These are phyloP conservation scores for Metacarcinus magister DNA, from an alignment of 2,888 invertebrate genomes.

Conservation along the genomic window DNA sequence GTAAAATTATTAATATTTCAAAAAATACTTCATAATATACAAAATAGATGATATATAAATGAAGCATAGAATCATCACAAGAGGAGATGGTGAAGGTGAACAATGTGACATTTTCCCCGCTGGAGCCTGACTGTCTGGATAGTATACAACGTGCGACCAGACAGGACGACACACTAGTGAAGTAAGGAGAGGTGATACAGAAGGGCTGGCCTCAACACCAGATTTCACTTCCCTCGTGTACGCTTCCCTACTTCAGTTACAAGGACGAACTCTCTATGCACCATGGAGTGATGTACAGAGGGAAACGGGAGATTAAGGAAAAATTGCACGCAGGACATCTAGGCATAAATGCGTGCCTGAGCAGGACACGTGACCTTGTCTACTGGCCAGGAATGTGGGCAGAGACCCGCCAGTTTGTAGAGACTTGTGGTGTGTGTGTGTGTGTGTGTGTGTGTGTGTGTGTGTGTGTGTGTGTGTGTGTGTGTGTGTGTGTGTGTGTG, in stretches of 20 bases:
- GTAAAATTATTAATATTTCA: too few relatives aligned
- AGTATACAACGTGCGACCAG: neutral
- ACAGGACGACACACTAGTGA: neutral
- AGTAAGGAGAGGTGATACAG: neutral
- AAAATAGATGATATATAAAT: too few relatives aligned
- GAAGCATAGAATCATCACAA: neutral
- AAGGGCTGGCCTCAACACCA: conserved; percentile 29
- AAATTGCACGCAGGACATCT: conserved; percentile 52
- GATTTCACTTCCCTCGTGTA: neutral
- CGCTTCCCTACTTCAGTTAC: neutral
- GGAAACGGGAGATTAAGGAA: conserved; percentile 30
- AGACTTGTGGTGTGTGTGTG: conserved; percentile 34
- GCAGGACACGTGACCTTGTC: neutral
- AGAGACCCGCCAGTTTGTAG: conserved; percentile 40
- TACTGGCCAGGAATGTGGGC: conserved; percentile 61
- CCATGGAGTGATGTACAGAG: neutral
- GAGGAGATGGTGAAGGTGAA: neutral
- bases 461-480: too few relatives aligned
- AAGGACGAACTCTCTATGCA: conserved; percentile 14
- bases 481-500: too few relatives aligned
- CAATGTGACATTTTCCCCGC: neutral
- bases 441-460: too few relatives aligned
- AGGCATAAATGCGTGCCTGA: conserved; percentile 19
- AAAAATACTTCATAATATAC: too few relatives aligned
- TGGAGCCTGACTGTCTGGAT: conserved; percentile 5